Conservation (phyloP, 92 coral and sea anemone genomes). For the Palythoa grandiflora region DNA sequence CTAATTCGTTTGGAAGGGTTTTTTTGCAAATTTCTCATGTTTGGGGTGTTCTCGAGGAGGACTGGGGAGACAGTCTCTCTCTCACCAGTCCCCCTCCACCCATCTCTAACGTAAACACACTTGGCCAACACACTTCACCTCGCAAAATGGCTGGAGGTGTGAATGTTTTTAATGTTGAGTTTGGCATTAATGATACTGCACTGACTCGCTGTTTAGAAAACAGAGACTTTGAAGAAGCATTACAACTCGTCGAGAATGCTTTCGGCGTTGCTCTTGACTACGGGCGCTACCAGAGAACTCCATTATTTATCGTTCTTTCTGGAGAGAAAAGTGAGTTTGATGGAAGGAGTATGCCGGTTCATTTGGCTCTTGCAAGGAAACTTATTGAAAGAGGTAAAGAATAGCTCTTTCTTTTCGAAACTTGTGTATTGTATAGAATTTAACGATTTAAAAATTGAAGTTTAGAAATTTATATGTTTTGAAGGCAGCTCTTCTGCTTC, state of each 20-base stretch:
- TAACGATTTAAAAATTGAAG: no score
- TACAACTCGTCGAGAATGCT: constrained; percentile 74
- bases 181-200: constrained; percentile 86
- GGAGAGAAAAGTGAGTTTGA: constrained; percentile 77
- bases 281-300: constrained; percentile 84
- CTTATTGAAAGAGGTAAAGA: constrained; percentile 81
- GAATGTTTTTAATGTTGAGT: constrained; percentile 77
- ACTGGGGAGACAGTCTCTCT: background rate
- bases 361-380: constrained; percentile 78
- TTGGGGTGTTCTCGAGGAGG: background rate
- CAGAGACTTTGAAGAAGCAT: constrained; percentile 77
- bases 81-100: background rate
- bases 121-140: background rate
- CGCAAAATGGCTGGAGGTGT: constrained; percentile 78
- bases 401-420: background rate
- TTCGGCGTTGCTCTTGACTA: constrained; percentile 84
- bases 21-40: background rate
- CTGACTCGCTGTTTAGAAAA: constrained; percentile 80
- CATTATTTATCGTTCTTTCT: constrained; percentile 83
- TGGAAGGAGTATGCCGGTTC: constrained; percentile 82
- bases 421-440: no score
- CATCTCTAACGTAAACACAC: background rate
- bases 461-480: no score
- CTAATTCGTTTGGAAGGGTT: no score
- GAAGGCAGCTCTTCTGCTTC: no score